Conservation (phyloP, 2,888 invertebrate species). For the Cryptops parisi region DNA sequence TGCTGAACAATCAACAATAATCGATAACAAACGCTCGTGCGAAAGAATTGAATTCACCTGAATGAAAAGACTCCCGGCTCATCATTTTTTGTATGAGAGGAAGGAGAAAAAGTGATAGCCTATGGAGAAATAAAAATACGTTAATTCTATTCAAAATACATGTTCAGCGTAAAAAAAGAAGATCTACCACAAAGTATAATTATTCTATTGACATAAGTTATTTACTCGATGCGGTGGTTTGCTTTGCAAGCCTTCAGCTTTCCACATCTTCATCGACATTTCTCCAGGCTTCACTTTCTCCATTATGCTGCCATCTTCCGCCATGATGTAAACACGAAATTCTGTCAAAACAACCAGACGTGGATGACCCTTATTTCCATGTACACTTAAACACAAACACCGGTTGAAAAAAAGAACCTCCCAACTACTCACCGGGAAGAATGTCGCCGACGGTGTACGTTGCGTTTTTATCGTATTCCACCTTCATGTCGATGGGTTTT, state of each 20-base stretch:
- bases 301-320: conserved; percentile 27
- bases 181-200: too few species aligned
- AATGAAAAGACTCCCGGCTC: conserved; percentile 25
- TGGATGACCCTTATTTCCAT: too few species aligned
- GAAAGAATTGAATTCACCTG: conserved; percentile 22
- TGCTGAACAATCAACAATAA: not conserved
- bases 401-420: too few species aligned
- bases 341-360: conserved; percentile 22
- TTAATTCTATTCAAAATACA: too few species aligned
- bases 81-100: conserved; percentile 23
- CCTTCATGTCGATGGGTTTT: conserved; percentile 25
- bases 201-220: too few species aligned
- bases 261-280: conserved; percentile 29
- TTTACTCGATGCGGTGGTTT: not conserved
- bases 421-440: conserved; percentile 24
- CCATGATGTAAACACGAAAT: conserved; percentile 25
- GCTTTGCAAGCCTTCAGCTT: conserved; percentile 20
- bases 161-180: too few species aligned
- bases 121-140: conserved; percentile 18
- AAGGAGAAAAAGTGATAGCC: conserved; percentile 22
- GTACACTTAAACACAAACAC: too few species aligned
- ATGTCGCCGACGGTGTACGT: conserved; percentile 24
- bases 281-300: conserved; percentile 24
- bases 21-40: conserved; percentile 3
- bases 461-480: conserved; percentile 25